Percentiles rank a stretch among this genome's conserved stretches.
phyloP scores from a whole-genome alignment of 2,113 vertebrate species.

The Petroica traversi region DNA sequence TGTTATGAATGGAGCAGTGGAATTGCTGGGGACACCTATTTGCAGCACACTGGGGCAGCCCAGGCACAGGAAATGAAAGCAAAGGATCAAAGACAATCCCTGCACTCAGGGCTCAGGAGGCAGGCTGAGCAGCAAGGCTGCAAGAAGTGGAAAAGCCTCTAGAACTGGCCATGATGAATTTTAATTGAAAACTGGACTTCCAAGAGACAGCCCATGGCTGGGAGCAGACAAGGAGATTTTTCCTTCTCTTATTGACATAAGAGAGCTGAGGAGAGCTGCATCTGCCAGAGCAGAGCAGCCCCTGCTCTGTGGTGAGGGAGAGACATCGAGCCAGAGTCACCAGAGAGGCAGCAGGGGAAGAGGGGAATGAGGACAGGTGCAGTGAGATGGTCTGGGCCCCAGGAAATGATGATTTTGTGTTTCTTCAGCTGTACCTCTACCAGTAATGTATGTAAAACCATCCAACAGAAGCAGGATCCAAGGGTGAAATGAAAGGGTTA shows the following conservation, averaged over 20 bases:
- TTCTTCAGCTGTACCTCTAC: neutral
- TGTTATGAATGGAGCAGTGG: neutral
- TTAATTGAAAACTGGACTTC: neutral
- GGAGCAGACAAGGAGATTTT: neutral
- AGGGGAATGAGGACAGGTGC: neutral
- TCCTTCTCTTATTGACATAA: neutral
- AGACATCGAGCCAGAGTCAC: neutral
- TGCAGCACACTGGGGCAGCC: neutral
- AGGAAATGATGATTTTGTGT: neutral
- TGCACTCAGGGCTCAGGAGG: neutral
- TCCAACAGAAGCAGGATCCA: neutral
- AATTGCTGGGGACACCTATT: neutral
- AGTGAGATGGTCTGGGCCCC: fast-evolving
- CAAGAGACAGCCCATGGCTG: neutral
- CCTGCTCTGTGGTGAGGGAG: neutral
- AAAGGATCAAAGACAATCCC: neutral
- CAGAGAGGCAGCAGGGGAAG: neutral
- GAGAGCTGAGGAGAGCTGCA: neutral
- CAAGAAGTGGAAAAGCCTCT: neutral
- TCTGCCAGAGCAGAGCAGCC: neutral
- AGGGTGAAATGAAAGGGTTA: neutral
- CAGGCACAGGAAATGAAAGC: neutral
- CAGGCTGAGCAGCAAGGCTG: neutral
- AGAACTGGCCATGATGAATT: neutral
- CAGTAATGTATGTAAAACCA: neutral